Percentiles rank a stretch among this genome's conserved stretches.
Evolutionary conservation across 2,888 invertebrate species (phyloP).

Genomic region (Tenodera sinensis): DNA sequence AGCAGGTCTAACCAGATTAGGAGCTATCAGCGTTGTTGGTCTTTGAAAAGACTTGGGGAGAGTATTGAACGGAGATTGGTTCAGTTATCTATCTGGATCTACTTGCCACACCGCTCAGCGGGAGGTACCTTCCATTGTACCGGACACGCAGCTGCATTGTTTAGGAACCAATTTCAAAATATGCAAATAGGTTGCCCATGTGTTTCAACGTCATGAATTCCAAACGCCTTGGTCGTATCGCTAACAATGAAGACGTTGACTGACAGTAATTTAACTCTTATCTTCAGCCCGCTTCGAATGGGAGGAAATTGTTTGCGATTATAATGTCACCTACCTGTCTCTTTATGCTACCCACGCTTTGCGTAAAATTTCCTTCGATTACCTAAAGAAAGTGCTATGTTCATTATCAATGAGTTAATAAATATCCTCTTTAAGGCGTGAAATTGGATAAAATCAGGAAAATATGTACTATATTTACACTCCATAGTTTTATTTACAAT

Average conservation of each 20-base stretch:
- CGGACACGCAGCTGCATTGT: slow-evolving; percentile 19
- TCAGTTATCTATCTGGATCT: slow-evolving; percentile 8
- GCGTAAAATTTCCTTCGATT: not conserved
- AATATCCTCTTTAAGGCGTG: too few relatives aligned
- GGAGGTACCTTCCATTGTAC: slow-evolving; percentile 5
- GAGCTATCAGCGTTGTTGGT: slow-evolving; percentile 4
- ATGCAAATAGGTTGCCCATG: slow-evolving; percentile 21
- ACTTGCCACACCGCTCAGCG: not conserved
- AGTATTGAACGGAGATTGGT: slow-evolving; percentile 23
- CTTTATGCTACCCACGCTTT: not conserved
- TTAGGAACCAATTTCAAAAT: slow-evolving; percentile 26
- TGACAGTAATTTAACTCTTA: not conserved
- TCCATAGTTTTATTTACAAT: too few relatives aligned
- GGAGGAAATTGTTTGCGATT: not conserved
- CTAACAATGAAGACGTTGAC: not conserved
- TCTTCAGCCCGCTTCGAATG: not conserved
- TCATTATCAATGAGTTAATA: too few relatives aligned
- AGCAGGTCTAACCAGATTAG: not conserved
- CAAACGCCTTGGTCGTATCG: not conserved
- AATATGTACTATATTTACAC: too few relatives aligned
- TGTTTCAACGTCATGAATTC: not conserved
- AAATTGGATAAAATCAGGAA: too few relatives aligned
- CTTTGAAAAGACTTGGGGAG: slow-evolving; percentile 6
- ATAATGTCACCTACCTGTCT: not conserved
- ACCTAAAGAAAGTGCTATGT: too few relatives aligned